phyloP scores from a whole-genome alignment of 2,113 vertebrate genomes.

The Pangasianodon hypophthalmus region DNA sequence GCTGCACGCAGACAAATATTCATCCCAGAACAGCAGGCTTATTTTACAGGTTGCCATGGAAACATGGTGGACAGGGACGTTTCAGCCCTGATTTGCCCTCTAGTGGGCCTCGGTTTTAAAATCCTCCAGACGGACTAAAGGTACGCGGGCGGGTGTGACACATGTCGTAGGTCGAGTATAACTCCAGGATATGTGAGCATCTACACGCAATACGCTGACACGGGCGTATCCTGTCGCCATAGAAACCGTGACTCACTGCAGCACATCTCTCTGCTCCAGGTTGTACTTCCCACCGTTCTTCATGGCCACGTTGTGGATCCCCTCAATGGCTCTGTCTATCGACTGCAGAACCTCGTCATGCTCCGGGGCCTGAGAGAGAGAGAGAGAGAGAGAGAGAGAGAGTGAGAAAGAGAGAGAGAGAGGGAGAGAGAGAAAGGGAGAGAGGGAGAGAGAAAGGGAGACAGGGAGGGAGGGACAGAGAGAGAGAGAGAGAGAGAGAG shows the following conservation, averaged over 20 bases:
- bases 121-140: neutral
- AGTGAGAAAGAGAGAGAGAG: neutral
- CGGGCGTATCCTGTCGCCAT: neutral
- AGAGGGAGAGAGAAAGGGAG: constrained; percentile 73
- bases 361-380: constrained; percentile 81
- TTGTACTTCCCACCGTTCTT: constrained; percentile 96
- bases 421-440: neutral
- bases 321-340: constrained; percentile 95
- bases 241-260: constrained; percentile 83
- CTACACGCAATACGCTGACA: neutral
- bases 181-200: neutral
- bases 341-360: constrained; percentile 96
- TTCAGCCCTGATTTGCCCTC: neutral
- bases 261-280: constrained; percentile 93
- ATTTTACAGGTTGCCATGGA: neutral
- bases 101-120: neutral
- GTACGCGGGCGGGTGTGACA: neutral
- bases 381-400: neutral
- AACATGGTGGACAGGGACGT: neutral
- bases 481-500: neutral
- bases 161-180: neutral
- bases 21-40: neutral
- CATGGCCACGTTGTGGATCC: constrained; percentile 94
- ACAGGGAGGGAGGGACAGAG: neutral
- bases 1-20: neutral